Base-by-base conservation (phyloP, 2,888 invertebrate species). In the Stegana nigrithorax region DNA sequence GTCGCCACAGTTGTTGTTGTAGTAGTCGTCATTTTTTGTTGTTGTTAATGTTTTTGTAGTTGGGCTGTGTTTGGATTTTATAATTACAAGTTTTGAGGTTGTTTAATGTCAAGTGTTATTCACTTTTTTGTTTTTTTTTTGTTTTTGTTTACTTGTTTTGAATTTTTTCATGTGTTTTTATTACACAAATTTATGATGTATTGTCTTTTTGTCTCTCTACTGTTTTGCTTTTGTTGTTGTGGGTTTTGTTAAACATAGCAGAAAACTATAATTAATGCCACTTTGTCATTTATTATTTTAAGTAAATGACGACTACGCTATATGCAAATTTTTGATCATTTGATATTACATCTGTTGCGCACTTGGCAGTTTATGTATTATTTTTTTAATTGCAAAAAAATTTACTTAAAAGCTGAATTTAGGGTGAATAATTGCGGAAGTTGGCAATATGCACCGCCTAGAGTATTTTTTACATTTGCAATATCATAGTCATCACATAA, bases 101-200 rank as follows among this genome's bases (percentile, higher is more conserved):
- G 27, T 55, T 55, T 55, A 55, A 55, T 55, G 53, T 55, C 53
- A 55, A 55, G 53, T 55, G 53, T 55, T 55, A 55, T 47, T n/a
- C 21, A 25, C n/a, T n/a, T 14, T 25, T 32, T 55, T 55, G 25
- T 4, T 7, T 36, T 4, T 5, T 17, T 53, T 27, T 53, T 29
- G 19, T n/a, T 36, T 19, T 4, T 12, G 39, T 4, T 39, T 39
- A 6, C 39, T 39, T 39, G 39, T 39, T 19, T 36, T 21, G 29
- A 32, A 19, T 32, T 29, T 29, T 53, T 4, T 32, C 27, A 21
- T 27, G 12, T 51, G 27, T 27, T 51, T 4, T 51, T 27, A 51
- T 51, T 51, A 51, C 26, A 26, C 36, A 55, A 32, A 39, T 55
- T 55, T 55, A 55, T 25, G 21, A 47, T 25, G 25, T 17, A 23